Conservation (phyloP, 2,797 vertebrate genomes). For the Calcarius lapponicus region DNA sequence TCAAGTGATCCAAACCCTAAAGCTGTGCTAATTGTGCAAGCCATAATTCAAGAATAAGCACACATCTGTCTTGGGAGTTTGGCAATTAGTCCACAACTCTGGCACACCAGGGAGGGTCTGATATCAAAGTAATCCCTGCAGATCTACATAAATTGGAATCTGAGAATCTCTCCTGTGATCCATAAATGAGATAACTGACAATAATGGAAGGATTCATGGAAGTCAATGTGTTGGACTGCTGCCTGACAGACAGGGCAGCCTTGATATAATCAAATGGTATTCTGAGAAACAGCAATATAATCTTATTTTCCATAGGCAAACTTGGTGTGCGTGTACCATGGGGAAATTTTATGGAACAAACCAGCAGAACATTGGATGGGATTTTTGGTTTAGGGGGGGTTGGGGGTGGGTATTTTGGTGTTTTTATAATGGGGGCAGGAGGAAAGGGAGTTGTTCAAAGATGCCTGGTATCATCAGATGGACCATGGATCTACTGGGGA, state of each 20-base stretch:
- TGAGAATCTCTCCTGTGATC: neutral
- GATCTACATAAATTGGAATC: neutral
- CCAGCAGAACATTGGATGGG: neutral
- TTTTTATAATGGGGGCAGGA: neutral
- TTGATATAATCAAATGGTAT: neutral
- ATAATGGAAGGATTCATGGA: neutral
- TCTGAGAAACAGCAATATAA: neutral
- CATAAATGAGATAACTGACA: neutral
- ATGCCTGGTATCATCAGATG: neutral
- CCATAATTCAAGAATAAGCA: neutral
- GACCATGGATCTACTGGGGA: neutral
- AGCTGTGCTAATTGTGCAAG: neutral
- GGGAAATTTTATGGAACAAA: neutral
- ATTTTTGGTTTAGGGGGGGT: neutral
- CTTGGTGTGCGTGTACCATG: rapidly evolving
- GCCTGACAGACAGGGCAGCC: neutral
- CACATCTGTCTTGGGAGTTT: neutral
- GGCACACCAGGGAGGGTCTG: neutral
- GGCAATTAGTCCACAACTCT: neutral
- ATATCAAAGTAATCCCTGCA: neutral
- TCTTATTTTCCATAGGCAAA: neutral
- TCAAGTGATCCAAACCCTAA: neutral
- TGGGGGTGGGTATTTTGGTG: neutral
- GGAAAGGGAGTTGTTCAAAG: neutral
- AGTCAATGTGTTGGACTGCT: neutral